A percentile compares a stretch with the other conserved stretches of the same genome.
phyloP scores from a whole-genome alignment of 2,888 invertebrate genomes.

The Bombyx huttoni region DNA sequence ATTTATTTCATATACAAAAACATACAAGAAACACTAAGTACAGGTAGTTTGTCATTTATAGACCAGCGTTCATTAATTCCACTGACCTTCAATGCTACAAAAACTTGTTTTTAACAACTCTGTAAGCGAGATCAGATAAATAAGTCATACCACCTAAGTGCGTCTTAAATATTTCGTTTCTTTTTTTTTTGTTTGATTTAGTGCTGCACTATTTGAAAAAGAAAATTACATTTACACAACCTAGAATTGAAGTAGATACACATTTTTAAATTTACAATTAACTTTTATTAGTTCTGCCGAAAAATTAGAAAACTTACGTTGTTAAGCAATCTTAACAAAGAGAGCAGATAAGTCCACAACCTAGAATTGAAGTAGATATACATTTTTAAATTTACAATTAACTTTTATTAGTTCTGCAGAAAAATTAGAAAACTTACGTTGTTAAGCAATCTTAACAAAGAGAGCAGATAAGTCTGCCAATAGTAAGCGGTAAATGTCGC shows the following conservation, averaged over 20 bases:
- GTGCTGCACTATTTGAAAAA: background rate
- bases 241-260: background rate
- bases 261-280: background rate
- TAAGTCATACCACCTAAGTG: constrained; percentile 5
- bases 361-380: background rate
- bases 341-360: too few relatives aligned
- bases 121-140: constrained; percentile 14
- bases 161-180: background rate
- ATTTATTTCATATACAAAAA: background rate
- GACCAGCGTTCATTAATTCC: constrained; percentile 11
- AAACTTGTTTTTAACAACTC: constrained; percentile 26
- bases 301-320: too few relatives aligned
- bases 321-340: too few relatives aligned
- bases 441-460: too few relatives aligned
- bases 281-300: too few relatives aligned
- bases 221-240: background rate
- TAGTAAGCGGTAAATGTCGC: too few relatives aligned
- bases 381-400: background rate
- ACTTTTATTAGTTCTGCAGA: too few relatives aligned
- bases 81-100: constrained; percentile 22
- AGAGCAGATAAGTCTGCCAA: too few relatives aligned
- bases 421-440: too few relatives aligned
- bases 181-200: background rate
- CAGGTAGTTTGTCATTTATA: background rate
- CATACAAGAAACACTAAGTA: constrained; percentile 11